phyloP scores from a whole-genome alignment of 2,113 vertebrate genomes.

The Gulo gulo region DNA sequence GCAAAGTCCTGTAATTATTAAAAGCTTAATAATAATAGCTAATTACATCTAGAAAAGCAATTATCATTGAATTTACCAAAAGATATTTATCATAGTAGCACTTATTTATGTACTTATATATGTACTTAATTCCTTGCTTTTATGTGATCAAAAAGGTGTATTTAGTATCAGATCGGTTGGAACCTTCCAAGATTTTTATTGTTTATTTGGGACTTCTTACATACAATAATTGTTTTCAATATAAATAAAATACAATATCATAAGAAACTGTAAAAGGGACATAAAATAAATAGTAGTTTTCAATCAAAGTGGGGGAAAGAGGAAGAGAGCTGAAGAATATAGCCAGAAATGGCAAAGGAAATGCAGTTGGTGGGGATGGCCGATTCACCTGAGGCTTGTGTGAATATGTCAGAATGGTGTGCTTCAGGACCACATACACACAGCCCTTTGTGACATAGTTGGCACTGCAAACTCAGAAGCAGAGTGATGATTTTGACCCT shows the following conservation, averaged over 20 bases:
- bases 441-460: slow-evolving; percentile 24
- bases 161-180: not conserved
- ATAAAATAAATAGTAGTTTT: not conserved
- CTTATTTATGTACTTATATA: not conserved
- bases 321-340: not conserved
- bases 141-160: not conserved
- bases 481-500: slow-evolving; percentile 55
- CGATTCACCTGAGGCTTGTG: not conserved
- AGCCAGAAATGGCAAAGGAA: not conserved
- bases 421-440: not conserved
- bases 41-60: not conserved
- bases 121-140: not conserved
- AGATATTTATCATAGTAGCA: not conserved
- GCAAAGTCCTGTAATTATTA: not conserved
- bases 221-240: not conserved
- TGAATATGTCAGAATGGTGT: not conserved
- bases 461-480: slow-evolving; percentile 40
- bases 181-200: not conserved
- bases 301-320: not conserved
- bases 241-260: not conserved
- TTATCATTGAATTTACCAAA: not conserved
- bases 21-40: not conserved
- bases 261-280: not conserved
- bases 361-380: accelerated
- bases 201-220: not conserved